Conservation (phyloP, 2,113 vertebrate genomes). For the Psilopogon haemacephalus region DNA sequence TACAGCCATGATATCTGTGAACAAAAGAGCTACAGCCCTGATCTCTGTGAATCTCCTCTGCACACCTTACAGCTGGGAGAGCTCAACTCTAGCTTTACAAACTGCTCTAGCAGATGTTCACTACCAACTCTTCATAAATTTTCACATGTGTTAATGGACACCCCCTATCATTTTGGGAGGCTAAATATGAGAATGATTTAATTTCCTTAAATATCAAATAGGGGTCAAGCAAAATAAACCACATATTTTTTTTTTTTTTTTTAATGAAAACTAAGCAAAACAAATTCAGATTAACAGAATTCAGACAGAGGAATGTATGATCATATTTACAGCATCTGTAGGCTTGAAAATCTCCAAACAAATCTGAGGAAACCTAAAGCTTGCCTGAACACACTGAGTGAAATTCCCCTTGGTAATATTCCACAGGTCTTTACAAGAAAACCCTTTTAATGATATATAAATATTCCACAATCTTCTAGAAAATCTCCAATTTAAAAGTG, state of each 20-base stretch:
- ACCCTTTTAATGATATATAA: slow-evolving; percentile 58
- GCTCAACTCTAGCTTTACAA: not conserved
- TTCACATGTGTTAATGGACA: slow-evolving; percentile 20
- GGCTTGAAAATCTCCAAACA: slow-evolving; percentile 71
- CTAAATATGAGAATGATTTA: slow-evolving; percentile 42
- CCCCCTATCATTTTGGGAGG: not conserved
- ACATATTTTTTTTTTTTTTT: not conserved
- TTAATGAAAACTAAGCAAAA: not conserved
- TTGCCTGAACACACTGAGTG: slow-evolving; percentile 33
- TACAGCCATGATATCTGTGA: not conserved
- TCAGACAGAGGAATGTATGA: slow-evolving; percentile 60
- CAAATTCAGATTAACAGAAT: not conserved
- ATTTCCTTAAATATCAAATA: slow-evolving; percentile 66
- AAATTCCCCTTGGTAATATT: slow-evolving; percentile 72
- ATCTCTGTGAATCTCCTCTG: not conserved
- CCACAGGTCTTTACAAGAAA: slow-evolving; percentile 54
- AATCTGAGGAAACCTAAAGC: slow-evolving; percentile 62
- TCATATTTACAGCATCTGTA: slow-evolving; percentile 62
- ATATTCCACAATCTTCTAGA: slow-evolving; percentile 63
- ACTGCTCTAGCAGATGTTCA: not conserved
- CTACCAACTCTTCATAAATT: slow-evolving; percentile 36
- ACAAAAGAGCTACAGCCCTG: not conserved
- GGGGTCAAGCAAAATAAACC: slow-evolving; percentile 58
- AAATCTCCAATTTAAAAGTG: slow-evolving; percentile 66
- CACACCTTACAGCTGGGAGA: not conserved